A percentile compares a stretch with the other conserved stretches of the same genome.
Evolutionary conservation across 1,140 invertebrate species (phyloP).

Genomic region (Atta colombica): DNA sequence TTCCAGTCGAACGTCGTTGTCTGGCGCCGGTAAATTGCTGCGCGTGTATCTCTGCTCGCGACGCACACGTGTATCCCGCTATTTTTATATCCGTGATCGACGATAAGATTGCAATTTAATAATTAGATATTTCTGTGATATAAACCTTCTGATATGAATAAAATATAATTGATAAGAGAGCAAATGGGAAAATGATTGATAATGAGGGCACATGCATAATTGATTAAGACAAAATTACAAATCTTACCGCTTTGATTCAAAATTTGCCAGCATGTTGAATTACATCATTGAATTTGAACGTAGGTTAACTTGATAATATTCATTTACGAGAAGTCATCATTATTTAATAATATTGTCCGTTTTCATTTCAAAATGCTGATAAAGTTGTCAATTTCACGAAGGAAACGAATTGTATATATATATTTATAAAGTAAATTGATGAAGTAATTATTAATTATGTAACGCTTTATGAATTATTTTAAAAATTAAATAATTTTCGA

Average conservation of each 20-base stretch:
- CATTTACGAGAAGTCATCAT: not conserved
- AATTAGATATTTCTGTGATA: not conserved
- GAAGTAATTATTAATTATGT: slow-evolving; percentile 11
- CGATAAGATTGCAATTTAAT: not conserved
- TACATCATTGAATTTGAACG: not conserved
- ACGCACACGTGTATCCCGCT: not conserved
- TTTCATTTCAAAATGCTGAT: not conserved
- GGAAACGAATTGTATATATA: not conserved
- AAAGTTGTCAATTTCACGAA: slow-evolving; percentile 1
- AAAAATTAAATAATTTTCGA: not conserved
- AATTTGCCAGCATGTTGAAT: not conserved
- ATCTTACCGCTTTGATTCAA: not conserved
- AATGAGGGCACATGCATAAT: not conserved
- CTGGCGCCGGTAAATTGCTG: slow-evolving; percentile 43
- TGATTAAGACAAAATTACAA: not conserved
- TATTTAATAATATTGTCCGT: not conserved
- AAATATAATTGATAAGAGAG: not conserved
- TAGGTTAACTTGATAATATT: not conserved
- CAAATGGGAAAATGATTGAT: not conserved
- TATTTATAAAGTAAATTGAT: not conserved
- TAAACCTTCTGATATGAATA: not conserved
- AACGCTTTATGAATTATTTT: not conserved
- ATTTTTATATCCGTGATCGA: not conserved
- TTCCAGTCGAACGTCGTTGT: slow-evolving; percentile 19
- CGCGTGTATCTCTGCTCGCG: not conserved